Evolutionary conservation across 1,140 invertebrate species (phyloP).

Genomic region (Cecropterus lyciades): DNA sequence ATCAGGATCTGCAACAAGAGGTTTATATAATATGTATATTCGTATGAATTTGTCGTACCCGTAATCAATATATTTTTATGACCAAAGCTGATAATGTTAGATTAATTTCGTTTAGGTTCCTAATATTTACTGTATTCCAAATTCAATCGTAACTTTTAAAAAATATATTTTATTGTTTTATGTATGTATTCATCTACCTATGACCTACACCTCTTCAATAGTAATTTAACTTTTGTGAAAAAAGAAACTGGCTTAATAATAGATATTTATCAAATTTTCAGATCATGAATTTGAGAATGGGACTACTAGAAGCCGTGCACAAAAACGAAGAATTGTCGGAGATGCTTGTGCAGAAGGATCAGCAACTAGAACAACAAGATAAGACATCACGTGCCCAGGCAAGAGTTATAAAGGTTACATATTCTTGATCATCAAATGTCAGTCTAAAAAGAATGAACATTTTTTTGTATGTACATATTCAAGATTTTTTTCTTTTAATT

Average conservation of each 20-base stretch:
- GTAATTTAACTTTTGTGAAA: no score
- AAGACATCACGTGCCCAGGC: conserved; percentile 81
- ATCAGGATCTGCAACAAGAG: conserved; percentile 73
- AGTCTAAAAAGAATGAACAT: background rate
- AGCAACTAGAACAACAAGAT: conserved; percentile 83
- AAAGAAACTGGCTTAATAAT: no score
- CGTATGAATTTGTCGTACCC: background rate
- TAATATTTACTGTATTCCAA: no score
- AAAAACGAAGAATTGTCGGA: conserved; percentile 81
- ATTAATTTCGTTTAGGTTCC: no score
- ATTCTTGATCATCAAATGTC: conserved; percentile 39
- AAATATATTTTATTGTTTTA: no score
- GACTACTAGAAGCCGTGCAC: conserved; percentile 66
- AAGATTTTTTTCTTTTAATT: conserved; percentile 28
- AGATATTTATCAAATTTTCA: no score
- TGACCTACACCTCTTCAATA: no score
- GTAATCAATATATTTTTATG: no score
- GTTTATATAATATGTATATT: conserved; percentile 47
- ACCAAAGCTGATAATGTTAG: no score
- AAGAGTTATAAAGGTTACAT: conserved; percentile 81
- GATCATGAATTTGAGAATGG: conserved; percentile 77
- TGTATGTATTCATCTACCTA: no score
- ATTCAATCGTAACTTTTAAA: no score
- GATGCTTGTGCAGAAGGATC: conserved; percentile 76
- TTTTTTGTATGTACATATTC: conserved; percentile 17